Evolutionary conservation across 2,113 vertebrate genomes (phyloP), one percentile per base, ranked within the genome.

Genomic region (Larimichthys crocea): DNA sequence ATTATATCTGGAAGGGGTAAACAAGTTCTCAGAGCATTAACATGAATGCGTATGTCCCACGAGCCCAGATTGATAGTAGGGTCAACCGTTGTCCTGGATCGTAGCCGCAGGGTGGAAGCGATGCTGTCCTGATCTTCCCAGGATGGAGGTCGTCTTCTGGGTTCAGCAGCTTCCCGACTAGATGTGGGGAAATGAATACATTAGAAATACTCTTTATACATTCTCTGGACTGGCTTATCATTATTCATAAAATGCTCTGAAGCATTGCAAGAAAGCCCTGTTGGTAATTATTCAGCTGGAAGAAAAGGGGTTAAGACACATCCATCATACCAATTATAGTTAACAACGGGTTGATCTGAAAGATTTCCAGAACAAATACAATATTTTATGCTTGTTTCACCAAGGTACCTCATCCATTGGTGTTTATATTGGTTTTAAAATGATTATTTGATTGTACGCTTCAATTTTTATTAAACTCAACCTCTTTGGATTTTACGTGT

Each of bases 21-120:
- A 35, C 24, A 20, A 73, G 19, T n/a, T 20, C 26, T 17, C 14
- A 63, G 49, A 71, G 52, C 29, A 15, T 11, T 12, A 17, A 76
- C 42, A 6, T 40, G 20, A 61, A 42, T 31, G 19, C 93, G 86
- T 97, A 99, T 99, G 98, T 94, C 98, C 98, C 80, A 99, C 98
- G 89, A 99, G 92, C 98, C 98, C 94, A 99, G 94, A 90, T 99
- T 99, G 94, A 99, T 99, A 89, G 98, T 99, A 84, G 98, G 98
- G 83, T 99, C n/a, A 99, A 80, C 98, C 98, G 73, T 99, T 98
- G 82, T 99, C 98, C 95, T 99, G 98, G 91, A 99, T 99, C 73
- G 98, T 99, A 93, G 98, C 97, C 86, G 95, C 70, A 99, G 95
- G 63, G 98, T 99, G 85, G 97, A n/a, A 99, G 83, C 97, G 97